A percentile compares a stretch with the other conserved stretches of the same genome.
phyloP scores from a whole-genome alignment of 2,888 invertebrate species.

The Dynastes tityus region DNA sequence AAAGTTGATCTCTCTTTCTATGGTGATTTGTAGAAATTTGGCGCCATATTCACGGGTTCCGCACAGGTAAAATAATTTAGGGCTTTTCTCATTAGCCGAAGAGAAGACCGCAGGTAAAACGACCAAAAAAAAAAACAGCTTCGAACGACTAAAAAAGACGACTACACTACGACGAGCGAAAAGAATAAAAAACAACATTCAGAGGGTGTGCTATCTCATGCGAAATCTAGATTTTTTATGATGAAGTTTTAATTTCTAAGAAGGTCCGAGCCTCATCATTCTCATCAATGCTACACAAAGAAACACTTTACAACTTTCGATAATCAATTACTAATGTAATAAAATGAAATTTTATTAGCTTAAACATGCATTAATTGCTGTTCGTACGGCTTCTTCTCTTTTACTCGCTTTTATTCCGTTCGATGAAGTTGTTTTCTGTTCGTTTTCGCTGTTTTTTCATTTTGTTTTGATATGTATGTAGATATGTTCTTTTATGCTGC shows the following conservation, averaged over 20 bases:
- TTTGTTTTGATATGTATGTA: constrained; percentile 9
- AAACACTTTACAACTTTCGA: constrained; percentile 46
- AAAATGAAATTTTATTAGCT: constrained; percentile 40
- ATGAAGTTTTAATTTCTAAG: constrained; percentile 57
- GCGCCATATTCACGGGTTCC: constrained; percentile 61
- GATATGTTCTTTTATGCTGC: neutral
- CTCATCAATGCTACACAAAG: constrained; percentile 49
- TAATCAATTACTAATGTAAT: constrained; percentile 46
- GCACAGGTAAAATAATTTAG: constrained; percentile 62
- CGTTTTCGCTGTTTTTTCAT: neutral
- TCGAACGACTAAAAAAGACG: constrained; percentile 10
- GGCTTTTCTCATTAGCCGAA: constrained; percentile 65
- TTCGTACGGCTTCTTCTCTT: constrained; percentile 12
- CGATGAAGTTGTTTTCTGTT: neutral
- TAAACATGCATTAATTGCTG: constrained; percentile 35
- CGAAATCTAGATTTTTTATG: constrained; percentile 64
- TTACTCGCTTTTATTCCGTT: neutral
- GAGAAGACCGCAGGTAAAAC: constrained; percentile 42
- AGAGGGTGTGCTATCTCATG: constrained; percentile 62
- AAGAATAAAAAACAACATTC: constrained; percentile 59
- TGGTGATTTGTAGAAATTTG: constrained; percentile 57
- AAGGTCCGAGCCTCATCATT: constrained; percentile 51
- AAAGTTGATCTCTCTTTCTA: neutral
- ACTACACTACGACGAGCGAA: constrained; percentile 51
- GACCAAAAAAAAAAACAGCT: constrained; percentile 25